These are phyloP conservation scores for Pristiophorus japonicus DNA, from an alignment of 2,113 vertebrate genomes.

Conservation along the genomic window DNA sequence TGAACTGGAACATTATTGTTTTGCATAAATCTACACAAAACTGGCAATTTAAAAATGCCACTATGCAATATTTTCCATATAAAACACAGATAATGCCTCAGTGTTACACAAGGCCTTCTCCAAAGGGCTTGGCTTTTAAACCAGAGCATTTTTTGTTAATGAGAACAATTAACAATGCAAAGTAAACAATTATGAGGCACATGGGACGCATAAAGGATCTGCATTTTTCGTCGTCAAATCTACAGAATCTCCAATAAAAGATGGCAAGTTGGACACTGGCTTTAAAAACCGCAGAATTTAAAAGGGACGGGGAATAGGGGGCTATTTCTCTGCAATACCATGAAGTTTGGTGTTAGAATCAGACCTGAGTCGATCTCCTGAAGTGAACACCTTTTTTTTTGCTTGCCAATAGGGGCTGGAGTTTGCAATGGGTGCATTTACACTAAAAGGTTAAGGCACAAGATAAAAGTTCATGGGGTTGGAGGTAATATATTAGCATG, in stretches of 20 bases:
- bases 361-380: not conserved
- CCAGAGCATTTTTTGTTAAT: conserved; percentile 6
- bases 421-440: not conserved
- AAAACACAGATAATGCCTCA: not conserved
- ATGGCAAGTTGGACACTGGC: not conserved
- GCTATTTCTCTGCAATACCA: not conserved
- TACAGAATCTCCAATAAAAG: conserved; percentile 10
- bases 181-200: conserved; percentile 30
- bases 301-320: not conserved
- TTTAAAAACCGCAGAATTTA: not conserved
- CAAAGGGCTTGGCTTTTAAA: conserved; percentile 21
- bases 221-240: conserved; percentile 23
- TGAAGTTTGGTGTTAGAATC: not conserved
- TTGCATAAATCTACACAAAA: conserved; percentile 18
- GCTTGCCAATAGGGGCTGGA: not conserved
- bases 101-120: not conserved
- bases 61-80: not conserved
- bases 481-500: too few relatives aligned
- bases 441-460: too few relatives aligned
- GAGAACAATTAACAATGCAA: conserved; percentile 34
- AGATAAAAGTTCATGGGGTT: too few relatives aligned
- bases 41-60: conserved; percentile 3
- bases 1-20: not conserved
- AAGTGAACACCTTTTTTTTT: not conserved
- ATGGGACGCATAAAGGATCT: conserved; percentile 22